Base-by-base conservation (phyloP, 2,888 invertebrate genomes). In the Sclerodermus sp. region DNA sequence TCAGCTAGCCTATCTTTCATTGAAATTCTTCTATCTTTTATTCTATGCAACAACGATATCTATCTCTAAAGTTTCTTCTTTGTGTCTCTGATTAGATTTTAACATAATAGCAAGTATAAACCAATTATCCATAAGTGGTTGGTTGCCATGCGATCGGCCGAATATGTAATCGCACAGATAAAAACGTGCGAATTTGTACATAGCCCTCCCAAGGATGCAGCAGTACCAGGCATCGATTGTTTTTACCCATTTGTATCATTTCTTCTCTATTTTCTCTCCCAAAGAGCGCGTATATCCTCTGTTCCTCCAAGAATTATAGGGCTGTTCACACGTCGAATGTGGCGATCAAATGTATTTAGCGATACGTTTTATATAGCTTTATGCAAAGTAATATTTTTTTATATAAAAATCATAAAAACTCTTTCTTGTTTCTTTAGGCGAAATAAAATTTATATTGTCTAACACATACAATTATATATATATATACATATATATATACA, bases 101-200 rank as follows among this genome's bases (percentile, higher is more conserved):
- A 34, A 34, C 3, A 5, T 34, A 23, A 23, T 34, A 34, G 12
- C 34, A 34, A 14, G 12, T 34, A 34, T 34, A 34, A 14, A 34
- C 3, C n/a, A 34, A 34, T 10, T 34, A 12, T 14, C 12, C 12
- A 5, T 12, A 34, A 12, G n/a, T 14, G 34, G 34, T 34, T 34
- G 34, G 8, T 23, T 8, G 3, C 8, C 34, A 12, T 6, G 34
- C 14, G 34, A 34, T 14, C 14, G 34, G 34, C 10, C 34, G 6
- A 31, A 31, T 31, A 12, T 31, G 12, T 9, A 31, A 31, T 42
- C n/a, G n/a, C n/a, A n/a, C n/a, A n/a, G n/a, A n/a, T n/a, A 44
- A 47, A 57, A 54, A 55, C 42, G 50, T 42, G 49, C 49, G 59
- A 61, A 65, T 62, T 67, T 73, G 73, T 73, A 73, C 49, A 73